phyloP scores from a whole-genome alignment of 2,113 vertebrate genomes.

The Peromyscus maniculatus region DNA sequence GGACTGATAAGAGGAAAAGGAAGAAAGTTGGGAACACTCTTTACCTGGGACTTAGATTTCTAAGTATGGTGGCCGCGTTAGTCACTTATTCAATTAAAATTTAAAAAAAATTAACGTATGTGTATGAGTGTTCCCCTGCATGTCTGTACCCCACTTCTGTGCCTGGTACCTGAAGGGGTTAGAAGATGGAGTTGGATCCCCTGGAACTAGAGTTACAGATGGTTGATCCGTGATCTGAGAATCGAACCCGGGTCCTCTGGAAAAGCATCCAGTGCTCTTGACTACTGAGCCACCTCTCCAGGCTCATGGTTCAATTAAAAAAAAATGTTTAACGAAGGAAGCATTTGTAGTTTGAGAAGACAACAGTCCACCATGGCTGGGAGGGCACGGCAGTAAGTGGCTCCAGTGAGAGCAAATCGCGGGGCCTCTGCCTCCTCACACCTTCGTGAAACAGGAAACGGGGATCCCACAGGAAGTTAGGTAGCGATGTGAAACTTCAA shows the following conservation, averaged over 20 bases:
- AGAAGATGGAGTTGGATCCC: neutral
- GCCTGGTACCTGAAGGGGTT: neutral
- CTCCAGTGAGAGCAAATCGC: too few relatives aligned
- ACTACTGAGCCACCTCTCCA: neutral
- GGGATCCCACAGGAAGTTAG: neutral
- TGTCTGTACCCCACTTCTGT: neutral
- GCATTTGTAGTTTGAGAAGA: neutral
- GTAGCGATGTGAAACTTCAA: neutral
- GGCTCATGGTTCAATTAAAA: neutral
- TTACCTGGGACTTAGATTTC: constrained; percentile 29
- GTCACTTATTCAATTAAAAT: neutral
- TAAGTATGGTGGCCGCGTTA: neutral
- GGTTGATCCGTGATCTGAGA: neutral
- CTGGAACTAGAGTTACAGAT: neutral
- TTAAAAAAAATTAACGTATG: neutral
- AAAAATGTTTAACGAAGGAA: neutral
- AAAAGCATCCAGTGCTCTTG: too few relatives aligned
- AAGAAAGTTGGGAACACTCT: neutral
- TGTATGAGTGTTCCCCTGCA: neutral
- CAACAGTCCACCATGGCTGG: neutral
- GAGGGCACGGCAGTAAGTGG: neutral
- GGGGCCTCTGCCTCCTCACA: neutral
- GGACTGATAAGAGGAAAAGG: neutral
- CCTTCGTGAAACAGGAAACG: neutral
- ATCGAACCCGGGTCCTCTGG: neutral